Evolutionary conservation across 2,797 vertebrate species (phyloP).

Genomic region (Phyllotis vaccarum): DNA sequence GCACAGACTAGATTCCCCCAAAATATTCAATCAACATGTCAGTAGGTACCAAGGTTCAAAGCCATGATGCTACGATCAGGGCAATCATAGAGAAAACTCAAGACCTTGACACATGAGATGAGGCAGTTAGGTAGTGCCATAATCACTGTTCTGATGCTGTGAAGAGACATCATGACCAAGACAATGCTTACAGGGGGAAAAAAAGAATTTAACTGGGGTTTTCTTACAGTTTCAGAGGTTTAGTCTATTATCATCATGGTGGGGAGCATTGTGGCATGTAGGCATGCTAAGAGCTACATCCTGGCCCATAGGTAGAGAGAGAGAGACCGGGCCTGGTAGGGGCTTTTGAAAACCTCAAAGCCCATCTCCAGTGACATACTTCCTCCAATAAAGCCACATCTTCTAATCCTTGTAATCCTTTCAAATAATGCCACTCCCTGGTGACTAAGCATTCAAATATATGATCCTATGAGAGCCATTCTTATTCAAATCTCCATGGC

Average conservation of each 20-base stretch:
- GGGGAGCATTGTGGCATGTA: not conserved
- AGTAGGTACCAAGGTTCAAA: not conserved
- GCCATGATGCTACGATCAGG: not conserved
- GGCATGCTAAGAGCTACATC: not conserved
- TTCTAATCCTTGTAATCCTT: not conserved
- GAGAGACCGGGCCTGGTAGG: not conserved
- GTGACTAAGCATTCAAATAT: not conserved
- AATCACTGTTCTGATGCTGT: not conserved
- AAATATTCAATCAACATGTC: not conserved
- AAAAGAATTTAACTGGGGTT: too few species aligned
- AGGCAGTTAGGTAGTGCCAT: not conserved
- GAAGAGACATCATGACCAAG: not conserved
- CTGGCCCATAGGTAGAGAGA: not conserved
- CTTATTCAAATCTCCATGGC: not conserved
- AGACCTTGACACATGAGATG: not conserved
- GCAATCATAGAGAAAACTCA: not conserved
- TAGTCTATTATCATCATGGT: too few species aligned
- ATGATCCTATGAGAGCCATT: not conserved
- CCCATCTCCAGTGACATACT: not conserved
- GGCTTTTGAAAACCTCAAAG: not conserved
- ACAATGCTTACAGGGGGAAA: too few species aligned
- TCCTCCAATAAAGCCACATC: not conserved
- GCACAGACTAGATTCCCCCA: not conserved
- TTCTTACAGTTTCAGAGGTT: not conserved
- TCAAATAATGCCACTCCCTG: not conserved